Percentiles rank a stretch among this genome's conserved stretches.
These are phyloP conservation scores for Illadopsis cleaveri DNA, from an alignment of 2,113 vertebrate species.

Conservation along the genomic window DNA sequence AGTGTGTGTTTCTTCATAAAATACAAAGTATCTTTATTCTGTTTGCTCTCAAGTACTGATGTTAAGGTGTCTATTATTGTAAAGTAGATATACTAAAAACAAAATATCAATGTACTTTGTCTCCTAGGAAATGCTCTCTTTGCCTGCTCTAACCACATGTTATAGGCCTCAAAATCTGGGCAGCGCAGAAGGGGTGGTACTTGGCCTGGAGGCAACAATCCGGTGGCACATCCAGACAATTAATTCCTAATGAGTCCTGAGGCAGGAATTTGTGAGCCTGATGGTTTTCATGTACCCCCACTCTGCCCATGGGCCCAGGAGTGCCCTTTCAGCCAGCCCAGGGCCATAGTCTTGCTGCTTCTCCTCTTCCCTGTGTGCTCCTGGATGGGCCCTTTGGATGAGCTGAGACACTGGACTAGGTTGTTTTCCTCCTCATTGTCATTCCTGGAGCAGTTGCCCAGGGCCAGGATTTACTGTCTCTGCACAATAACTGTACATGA, in stretches of 20 bases:
- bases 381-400: too few species aligned
- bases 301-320: not conserved
- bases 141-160: not conserved
- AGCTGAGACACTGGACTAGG: too few species aligned
- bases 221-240: not conserved
- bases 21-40: not conserved
- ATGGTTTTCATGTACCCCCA: not conserved
- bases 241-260: not conserved
- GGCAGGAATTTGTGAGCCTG: not conserved
- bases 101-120: not conserved
- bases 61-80: too few species aligned
- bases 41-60: not conserved
- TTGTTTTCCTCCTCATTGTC: not conserved
- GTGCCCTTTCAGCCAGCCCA: not conserved
- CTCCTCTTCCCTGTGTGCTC: too few species aligned
- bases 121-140: not conserved
- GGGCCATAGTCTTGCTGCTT: not conserved
- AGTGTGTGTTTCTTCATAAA: not conserved
- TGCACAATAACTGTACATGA: not conserved
- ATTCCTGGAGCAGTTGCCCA: not conserved
- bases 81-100: too few species aligned
- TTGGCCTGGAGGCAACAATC: not conserved
- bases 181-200: not conserved
- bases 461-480: not conserved
- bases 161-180: not conserved